A percentile compares a stretch with the other conserved stretches of the same genome.
These are phyloP conservation scores for Hippocampus zosterae DNA, from an alignment of 2,113 vertebrate genomes.

Conservation along the genomic window DNA sequence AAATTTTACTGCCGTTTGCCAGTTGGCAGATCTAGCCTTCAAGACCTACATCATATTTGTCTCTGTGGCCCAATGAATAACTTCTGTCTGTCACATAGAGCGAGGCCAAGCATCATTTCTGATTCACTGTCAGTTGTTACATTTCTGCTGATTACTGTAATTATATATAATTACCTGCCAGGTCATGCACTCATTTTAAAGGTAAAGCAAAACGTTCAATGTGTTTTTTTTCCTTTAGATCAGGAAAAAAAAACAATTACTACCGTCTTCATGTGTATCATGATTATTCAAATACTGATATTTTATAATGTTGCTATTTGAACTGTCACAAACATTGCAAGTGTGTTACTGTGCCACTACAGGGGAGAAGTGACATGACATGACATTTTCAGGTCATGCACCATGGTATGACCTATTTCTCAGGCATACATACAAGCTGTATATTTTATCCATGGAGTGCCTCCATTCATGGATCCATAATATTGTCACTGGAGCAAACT, in stretches of 20 bases:
- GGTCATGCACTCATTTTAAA: not conserved
- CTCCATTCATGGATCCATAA: constrained; percentile 27
- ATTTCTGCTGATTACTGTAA: constrained; percentile 19
- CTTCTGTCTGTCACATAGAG: constrained; percentile 41
- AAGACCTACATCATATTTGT: constrained; percentile 29
- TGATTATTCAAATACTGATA: constrained; percentile 9
- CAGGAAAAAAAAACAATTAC: too few species aligned
- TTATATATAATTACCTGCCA: constrained; percentile 18
- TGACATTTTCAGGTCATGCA: constrained; percentile 58
- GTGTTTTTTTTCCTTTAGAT: too few species aligned
- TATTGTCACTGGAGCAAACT: constrained; percentile 22
- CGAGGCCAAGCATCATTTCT: not conserved
- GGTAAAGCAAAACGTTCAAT: not conserved
- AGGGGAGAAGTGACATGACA: constrained; percentile 27
- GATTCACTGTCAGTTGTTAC: constrained; percentile 16
- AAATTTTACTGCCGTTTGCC: constrained; percentile 11
- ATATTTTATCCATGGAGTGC: not conserved
- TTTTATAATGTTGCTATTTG: constrained; percentile 16
- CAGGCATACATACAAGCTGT: constrained; percentile 2
- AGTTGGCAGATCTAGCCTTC: constrained; percentile 56
- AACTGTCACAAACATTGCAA: constrained; percentile 15
- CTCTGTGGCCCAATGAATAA: constrained; percentile 13
- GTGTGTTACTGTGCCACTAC: constrained; percentile 15
- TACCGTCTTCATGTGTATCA: not conserved
- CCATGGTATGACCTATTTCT: not conserved